Evolutionary conservation across 1,140 invertebrate species (phyloP), one percentile per base, ranked within the genome.

Genomic region (Atta cephalotes): DNA sequence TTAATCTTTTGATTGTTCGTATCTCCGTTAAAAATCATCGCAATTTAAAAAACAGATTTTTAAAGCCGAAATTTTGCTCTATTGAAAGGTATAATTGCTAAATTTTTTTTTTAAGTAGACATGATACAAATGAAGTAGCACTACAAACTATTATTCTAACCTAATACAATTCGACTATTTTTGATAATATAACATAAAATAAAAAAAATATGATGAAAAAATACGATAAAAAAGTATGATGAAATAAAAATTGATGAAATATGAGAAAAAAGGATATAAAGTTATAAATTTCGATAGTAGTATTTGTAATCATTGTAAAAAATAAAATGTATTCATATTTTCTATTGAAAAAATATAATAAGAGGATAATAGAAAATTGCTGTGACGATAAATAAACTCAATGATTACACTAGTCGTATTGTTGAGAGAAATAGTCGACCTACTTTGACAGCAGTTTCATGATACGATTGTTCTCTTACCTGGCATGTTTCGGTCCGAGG

Each of bases 401-500:
- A 79, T n/a, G 39, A 18, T 79, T 66, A 45, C 10, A 31, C 28
- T 49, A 66, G 62, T 25, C 18, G 25, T 79, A 79, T 74, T 84
- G 86, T 74, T 5, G 68, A 66, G 58, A 68, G 7, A 86, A 79
- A 86, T 71, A 65, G 87, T 60, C 39, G 66, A 78, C 72, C 68
- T n/a, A 51, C 31, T 72, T 72, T 68, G 77, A 76, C 78, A 56
- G 39, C 39, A 60, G 77, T 65, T 39, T 85, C 35, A 78, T 71
- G 80, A 76, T 70, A 84, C 80, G 90, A 93, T 93, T 93, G 91
- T 93, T 93, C 91, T 89, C 94, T 94, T 95, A 97, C 96, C 96
- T 96, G 89, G 96, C 96, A 93, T 96, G 95, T 88, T 96, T 95
- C 18, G 96, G 96, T 39, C 96, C 96, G 70, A 97, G 96, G 60